Conservation (phyloP, 2,888 invertebrate species). For the Coelinius sp. region DNA sequence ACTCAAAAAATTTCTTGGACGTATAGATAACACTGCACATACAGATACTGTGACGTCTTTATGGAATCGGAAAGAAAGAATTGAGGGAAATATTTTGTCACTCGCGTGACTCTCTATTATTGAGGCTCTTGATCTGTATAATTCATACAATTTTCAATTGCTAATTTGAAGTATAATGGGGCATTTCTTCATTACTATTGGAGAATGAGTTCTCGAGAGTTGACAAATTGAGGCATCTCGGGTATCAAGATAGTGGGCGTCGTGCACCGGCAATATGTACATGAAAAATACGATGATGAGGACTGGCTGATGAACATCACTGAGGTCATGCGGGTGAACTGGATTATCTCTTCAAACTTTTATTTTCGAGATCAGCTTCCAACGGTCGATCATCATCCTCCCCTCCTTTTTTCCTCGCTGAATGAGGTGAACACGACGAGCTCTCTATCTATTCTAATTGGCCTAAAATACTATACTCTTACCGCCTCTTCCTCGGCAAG, state of each 20-base stretch:
- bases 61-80: too few species aligned
- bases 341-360: slow-evolving; percentile 27
- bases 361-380: slow-evolving; percentile 11
- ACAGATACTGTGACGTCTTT: too few species aligned
- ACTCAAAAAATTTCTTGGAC: too few species aligned
- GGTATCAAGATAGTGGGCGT: slow-evolving; percentile 29
- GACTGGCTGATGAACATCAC: slow-evolving; percentile 18
- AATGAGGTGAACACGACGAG: neutral
- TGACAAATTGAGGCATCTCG: slow-evolving; percentile 27
- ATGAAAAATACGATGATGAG: neutral
- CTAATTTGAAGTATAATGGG: too few species aligned
- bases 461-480: neutral
- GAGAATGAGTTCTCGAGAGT: neutral
- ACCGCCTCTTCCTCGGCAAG: neutral
- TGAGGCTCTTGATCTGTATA: too few species aligned
- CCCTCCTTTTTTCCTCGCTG: neutral
- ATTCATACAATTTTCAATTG: too few species aligned
- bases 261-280: neutral
- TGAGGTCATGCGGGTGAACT: slow-evolving; percentile 36
- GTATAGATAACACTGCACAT: too few species aligned
- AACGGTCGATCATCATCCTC: neutral
- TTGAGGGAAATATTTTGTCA: too few species aligned
- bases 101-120: too few species aligned
- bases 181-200: too few species aligned
- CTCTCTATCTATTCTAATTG: neutral